A percentile compares a stretch with the other conserved stretches of the same genome.
These are phyloP conservation scores for Brachionus manjavacas DNA, from an alignment of 1,140 invertebrate genomes.

Conservation along the genomic window DNA sequence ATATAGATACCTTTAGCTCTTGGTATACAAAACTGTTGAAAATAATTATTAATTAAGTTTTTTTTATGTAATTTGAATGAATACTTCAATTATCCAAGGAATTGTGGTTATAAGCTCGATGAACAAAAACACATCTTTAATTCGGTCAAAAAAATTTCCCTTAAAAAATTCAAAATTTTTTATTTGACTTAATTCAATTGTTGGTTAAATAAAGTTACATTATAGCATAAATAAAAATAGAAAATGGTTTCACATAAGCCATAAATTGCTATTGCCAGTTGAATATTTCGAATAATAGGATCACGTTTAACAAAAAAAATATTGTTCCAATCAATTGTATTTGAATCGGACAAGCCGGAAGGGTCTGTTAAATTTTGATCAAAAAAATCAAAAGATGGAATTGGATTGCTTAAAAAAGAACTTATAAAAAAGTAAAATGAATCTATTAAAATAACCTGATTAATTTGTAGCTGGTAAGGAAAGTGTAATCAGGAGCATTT, in stretches of 20 bases:
- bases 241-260: constrained; percentile 31
- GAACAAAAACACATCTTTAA: constrained; percentile 7
- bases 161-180: background rate
- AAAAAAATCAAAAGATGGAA: background rate
- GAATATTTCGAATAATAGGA: constrained; percentile 26
- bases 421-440: too few relatives aligned
- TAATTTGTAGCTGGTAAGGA: background rate
- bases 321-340: constrained; percentile 36
- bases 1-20: constrained; percentile 30
- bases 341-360: background rate
- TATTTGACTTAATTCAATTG: too few relatives aligned
- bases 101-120: constrained; percentile 30
- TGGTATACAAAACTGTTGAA: background rate
- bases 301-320: constrained; percentile 40
- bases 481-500: background rate
- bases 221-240: constrained; percentile 28
- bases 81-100: constrained; percentile 38
- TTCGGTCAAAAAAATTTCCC: constrained; percentile 30
- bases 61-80: background rate
- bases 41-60: background rate
- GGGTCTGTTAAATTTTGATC: background rate
- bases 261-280: constrained; percentile 18
- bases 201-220: constrained; percentile 5
- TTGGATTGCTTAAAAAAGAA: background rate
- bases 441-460: background rate